Evolutionary conservation across 23 tunicate genomes (phyloP).

Genomic region (Ascidia mentula): DNA sequence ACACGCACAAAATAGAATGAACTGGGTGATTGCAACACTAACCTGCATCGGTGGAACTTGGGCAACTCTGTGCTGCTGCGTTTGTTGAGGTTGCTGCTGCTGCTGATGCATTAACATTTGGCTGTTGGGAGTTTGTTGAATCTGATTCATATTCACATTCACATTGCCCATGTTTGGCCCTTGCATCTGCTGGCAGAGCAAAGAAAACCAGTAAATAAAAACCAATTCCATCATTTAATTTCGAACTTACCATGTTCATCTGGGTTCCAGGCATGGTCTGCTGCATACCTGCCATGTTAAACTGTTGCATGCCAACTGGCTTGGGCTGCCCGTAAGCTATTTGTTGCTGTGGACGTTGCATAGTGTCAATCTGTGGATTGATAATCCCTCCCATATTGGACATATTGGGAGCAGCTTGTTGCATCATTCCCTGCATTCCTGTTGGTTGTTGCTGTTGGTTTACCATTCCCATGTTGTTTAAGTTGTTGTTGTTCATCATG

Average conservation of each 20-base stretch:
- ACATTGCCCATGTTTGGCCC: conserved; percentile 27
- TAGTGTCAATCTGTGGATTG: conserved; percentile 15
- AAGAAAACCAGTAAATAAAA: neutral
- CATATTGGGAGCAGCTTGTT: neutral
- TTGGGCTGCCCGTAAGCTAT: conserved; percentile 24
- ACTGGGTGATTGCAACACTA: too few species aligned
- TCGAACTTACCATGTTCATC: neutral
- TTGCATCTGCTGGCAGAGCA: neutral
- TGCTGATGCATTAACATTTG: conserved; percentile 39
- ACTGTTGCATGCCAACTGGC: conserved; percentile 20
- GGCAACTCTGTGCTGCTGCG: conserved; percentile 16
- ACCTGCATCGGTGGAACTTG: conserved; percentile 7
- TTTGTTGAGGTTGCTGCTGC: conserved; percentile 19
- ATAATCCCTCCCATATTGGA: conserved; percentile 12
- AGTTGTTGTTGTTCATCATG: conserved; percentile 7
- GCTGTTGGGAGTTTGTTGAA: conserved; percentile 40
- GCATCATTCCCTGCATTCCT: conserved; percentile 12
- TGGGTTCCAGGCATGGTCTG: conserved; percentile 7
- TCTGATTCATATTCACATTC: conserved; percentile 20
- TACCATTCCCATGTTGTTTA: neutral
- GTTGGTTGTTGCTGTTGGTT: conserved; percentile 16
- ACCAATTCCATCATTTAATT: neutral
- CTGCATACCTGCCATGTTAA: conserved; percentile 33
- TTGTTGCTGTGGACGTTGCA: conserved; percentile 24
- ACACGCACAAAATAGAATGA: too few species aligned